These are phyloP conservation scores for Endotricha flammealis DNA, from an alignment of 2,888 invertebrate genomes.

Conservation along the genomic window DNA sequence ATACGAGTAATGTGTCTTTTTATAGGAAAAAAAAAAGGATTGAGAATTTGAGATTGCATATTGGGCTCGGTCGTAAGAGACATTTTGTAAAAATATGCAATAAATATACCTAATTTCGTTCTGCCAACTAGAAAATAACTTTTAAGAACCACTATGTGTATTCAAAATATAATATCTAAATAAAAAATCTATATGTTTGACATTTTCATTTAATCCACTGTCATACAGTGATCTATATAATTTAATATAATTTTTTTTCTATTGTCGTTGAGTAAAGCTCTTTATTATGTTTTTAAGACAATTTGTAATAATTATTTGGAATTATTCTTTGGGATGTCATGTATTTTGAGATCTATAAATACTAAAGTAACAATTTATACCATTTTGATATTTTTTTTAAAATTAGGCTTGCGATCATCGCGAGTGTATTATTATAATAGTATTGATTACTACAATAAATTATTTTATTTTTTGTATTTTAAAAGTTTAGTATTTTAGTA, in stretches of 20 bases:
- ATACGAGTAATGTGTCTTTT: too few relatives aligned
- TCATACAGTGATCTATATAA: conserved; percentile 40
- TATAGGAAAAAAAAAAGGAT: too few relatives aligned
- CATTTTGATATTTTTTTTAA: too few relatives aligned
- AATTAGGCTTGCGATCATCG: too few relatives aligned
- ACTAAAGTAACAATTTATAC: too few relatives aligned
- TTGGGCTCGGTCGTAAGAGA: too few relatives aligned
- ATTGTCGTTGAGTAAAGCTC: conserved; percentile 69
- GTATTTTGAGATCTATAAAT: conserved; percentile 45
- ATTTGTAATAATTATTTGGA: conserved; percentile 5
- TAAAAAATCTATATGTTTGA: conserved; percentile 8
- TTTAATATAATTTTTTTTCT: conserved; percentile 36
- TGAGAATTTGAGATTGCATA: too few relatives aligned
- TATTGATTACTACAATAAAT: too few relatives aligned
- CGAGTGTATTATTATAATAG: too few relatives aligned
- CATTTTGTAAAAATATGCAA: conserved; percentile 23
- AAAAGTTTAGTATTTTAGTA: too few relatives aligned
- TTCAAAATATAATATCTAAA: conserved; percentile 7
- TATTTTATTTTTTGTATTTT: too few relatives aligned
- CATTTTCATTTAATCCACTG: conserved; percentile 29
- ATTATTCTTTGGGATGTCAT: conserved; percentile 47
- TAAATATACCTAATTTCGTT: conserved; percentile 28
- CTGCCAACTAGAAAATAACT: conserved; percentile 25
- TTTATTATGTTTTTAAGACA: conserved; percentile 24
- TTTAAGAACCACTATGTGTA: conserved; percentile 15